These are phyloP conservation scores for Acronicta aceris DNA, from an alignment of 2,888 invertebrate genomes.

Conservation along the genomic window DNA sequence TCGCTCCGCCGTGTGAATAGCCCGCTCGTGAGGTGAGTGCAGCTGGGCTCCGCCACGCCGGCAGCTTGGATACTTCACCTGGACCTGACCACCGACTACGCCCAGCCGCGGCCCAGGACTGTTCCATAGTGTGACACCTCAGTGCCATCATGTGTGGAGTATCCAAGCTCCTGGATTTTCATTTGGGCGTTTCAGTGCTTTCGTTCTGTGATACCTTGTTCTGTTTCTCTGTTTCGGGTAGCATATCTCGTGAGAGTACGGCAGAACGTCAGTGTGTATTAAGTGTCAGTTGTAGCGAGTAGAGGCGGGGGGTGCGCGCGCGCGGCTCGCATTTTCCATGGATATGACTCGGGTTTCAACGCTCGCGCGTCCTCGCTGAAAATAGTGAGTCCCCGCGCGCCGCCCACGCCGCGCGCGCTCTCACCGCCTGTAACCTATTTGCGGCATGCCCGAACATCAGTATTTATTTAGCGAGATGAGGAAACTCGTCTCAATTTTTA, in stretches of 20 bases:
- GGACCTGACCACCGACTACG: slow-evolving; percentile 38
- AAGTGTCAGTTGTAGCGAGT: slow-evolving; percentile 52
- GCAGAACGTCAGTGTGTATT: slow-evolving; percentile 44
- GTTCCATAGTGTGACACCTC: slow-evolving; percentile 43
- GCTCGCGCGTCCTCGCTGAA: slow-evolving; percentile 86
- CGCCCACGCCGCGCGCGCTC: slow-evolving; percentile 64
- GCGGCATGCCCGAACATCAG: slow-evolving; percentile 83
- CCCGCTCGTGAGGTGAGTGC: slow-evolving; percentile 87
- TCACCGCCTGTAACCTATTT: slow-evolving; percentile 82
- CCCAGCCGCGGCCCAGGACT: slow-evolving; percentile 46
- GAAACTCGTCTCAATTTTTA: slow-evolving; percentile 84
- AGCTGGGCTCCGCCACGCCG: slow-evolving; percentile 54
- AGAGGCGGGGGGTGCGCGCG: slow-evolving; percentile 54
- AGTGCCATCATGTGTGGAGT: slow-evolving; percentile 70
- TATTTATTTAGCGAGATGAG: slow-evolving; percentile 88
- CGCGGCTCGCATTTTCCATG: slow-evolving; percentile 62
- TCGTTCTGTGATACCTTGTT: slow-evolving; percentile 62
- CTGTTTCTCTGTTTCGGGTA: slow-evolving; percentile 49
- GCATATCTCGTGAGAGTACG: slow-evolving; percentile 48
- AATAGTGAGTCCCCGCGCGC: slow-evolving; percentile 77
- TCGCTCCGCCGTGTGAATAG: slow-evolving; percentile 89
- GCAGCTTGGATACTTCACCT: slow-evolving; percentile 78
- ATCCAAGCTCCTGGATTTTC: slow-evolving; percentile 75
- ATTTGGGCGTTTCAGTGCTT: slow-evolving; percentile 64
- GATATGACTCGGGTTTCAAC: slow-evolving; percentile 86